Percentiles rank a stretch among this genome's conserved stretches.
Conservation (phyloP, 2,113 vertebrate species). For the Mustela lutreola region DNA sequence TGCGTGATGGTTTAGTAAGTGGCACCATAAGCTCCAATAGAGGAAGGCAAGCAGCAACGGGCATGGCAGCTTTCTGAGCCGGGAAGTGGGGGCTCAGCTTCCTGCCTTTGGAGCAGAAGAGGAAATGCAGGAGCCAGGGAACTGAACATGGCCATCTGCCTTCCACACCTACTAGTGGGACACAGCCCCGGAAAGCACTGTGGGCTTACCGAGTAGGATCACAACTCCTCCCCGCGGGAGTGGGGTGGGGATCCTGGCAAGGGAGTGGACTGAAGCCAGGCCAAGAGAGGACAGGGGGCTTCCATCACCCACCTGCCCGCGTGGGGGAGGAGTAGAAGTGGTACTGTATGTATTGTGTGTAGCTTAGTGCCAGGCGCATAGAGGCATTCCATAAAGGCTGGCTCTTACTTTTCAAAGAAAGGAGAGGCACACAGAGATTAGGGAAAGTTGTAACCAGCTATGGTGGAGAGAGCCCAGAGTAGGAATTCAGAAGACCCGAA, state of each 20-base stretch:
- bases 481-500: neutral
- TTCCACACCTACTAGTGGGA: neutral
- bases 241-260: neutral
- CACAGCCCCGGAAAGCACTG: neutral
- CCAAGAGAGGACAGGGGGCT: neutral
- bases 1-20: neutral
- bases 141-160: neutral
- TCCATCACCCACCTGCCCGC: neutral
- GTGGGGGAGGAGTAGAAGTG: neutral
- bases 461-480: neutral
- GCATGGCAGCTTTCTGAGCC: neutral
- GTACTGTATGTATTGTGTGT: neutral
- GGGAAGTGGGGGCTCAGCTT: neutral
- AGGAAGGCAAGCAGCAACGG: neutral
- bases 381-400: neutral
- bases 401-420: slow-evolving; percentile 18
- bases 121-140: neutral
- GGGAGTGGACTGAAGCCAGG: neutral
- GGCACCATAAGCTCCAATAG: neutral
- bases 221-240: neutral
- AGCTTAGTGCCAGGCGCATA: neutral
- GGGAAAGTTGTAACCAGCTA: neutral
- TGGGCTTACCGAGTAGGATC: neutral
- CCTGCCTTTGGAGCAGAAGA: slow-evolving; percentile 8
- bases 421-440: neutral